Evolutionary conservation across 2,113 vertebrate species (phyloP).

Genomic region (Mustelus asterias): DNA sequence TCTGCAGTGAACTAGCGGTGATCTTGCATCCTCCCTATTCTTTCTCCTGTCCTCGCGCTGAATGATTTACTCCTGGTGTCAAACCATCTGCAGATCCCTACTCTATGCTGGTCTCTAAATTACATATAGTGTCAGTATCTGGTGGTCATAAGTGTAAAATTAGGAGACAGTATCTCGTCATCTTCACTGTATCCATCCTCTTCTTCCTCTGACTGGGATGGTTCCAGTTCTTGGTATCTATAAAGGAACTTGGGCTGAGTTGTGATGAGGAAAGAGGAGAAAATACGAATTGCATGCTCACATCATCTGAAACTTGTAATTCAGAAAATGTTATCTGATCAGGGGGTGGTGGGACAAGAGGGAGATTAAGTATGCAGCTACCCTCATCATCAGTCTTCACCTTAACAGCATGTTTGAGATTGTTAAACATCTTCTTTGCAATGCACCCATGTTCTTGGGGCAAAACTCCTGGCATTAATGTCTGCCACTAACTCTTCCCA

Average conservation of each 20-base stretch:
- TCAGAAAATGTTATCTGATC: neutral
- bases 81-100: neutral
- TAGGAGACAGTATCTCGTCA: neutral
- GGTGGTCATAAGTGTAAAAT: neutral
- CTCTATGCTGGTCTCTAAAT: neutral
- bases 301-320: neutral
- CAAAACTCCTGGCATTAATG: neutral
- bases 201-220: neutral
- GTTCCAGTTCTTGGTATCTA: neutral
- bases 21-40: too few relatives aligned
- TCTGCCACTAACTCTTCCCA: neutral
- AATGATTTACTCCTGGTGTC: neutral
- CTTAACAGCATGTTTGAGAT: neutral
- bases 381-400: neutral
- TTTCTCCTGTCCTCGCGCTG: neutral
- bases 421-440: neutral
- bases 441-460: neutral
- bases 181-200: neutral
- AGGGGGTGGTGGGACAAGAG: neutral
- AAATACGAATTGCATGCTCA: neutral
- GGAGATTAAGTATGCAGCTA: neutral
- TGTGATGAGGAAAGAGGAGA: neutral
- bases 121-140: neutral
- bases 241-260: neutral
- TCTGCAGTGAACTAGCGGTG: neutral